These are phyloP conservation scores for Bambusicola thoracicus DNA, from an alignment of 2,113 vertebrate species.

Conservation along the genomic window DNA sequence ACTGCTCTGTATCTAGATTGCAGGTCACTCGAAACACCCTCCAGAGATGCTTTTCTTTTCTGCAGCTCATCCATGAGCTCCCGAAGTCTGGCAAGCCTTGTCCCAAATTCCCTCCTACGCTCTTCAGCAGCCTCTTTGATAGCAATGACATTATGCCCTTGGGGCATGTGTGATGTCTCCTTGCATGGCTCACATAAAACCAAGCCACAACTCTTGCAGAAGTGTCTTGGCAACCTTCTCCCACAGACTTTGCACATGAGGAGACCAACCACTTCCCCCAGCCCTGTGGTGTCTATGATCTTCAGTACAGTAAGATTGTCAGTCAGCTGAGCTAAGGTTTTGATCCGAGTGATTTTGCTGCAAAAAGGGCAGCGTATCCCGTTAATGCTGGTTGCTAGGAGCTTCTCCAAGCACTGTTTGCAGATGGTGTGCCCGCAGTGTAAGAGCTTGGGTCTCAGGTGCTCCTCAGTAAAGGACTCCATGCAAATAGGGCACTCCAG, in stretches of 20 bases:
- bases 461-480: constrained; percentile 93
- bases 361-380: constrained; percentile 97
- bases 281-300: constrained; percentile 90
- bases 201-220: constrained; percentile 85
- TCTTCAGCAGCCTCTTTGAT: constrained; percentile 90
- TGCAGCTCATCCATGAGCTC: constrained; percentile 89
- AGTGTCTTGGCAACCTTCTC: constrained; percentile 90
- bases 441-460: constrained; percentile 92
- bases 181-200: constrained; percentile 91
- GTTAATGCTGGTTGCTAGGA: constrained; percentile 93
- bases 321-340: constrained; percentile 88
- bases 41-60: constrained; percentile 87
- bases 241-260: constrained; percentile 91
- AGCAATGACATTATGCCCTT: constrained; percentile 84
- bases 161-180: constrained; percentile 80
- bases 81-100: constrained; percentile 82
- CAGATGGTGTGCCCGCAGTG: constrained; percentile 97
- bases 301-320: constrained; percentile 97
- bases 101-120: constrained; percentile 86
- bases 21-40: constrained; percentile 86
- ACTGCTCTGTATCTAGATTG: constrained; percentile 86
- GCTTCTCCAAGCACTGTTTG: constrained; percentile 93
- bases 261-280: constrained; percentile 84
- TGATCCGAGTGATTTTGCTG: constrained; percentile 93
- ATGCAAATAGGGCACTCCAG: constrained; percentile 97